Evolutionary conservation across 2,888 invertebrate genomes (phyloP), one percentile per base, ranked within the genome.

Genomic region (Zaprionus obscuricornis): DNA sequence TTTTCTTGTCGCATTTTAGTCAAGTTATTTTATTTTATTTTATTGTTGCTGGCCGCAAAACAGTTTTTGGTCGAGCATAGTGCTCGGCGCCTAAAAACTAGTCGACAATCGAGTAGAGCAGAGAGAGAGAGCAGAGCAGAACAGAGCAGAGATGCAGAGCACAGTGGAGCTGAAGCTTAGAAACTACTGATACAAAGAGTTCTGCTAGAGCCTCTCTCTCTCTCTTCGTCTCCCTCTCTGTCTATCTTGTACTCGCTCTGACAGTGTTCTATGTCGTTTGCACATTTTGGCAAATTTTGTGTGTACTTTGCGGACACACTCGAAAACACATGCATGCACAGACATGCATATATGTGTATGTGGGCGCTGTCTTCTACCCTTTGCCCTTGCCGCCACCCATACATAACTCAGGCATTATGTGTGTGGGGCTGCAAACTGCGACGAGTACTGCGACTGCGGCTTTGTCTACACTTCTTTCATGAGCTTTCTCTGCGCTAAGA

Each of bases 1-100:
- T 79, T 79, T 79, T 85, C 78, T 79, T 79, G 85, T 79, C 86
- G 82, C 78, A 84, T 86, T 78, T 86, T 56, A 86, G 86, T 74
- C 85, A 86, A 79, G 78, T 85, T 63, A 68, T 66, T 68, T 69
- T 84, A 86, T 70, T 81, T 70, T 73, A 76, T 72, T 77, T 74
- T 60, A 74, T 83, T 85, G 62, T 72, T 71, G 79, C 59, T 79
- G 60, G 49, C 76, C 66, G 45, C 75, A 70, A 70, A 69, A 74
- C 69, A 11, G 75, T 74, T 70, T 70, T 54, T 31, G 57, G 56
- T 63, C 40, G 65, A 56, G 56, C 49, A 26, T 29, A 45, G 49
- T 20, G 34, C 56, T 27, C 49, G 26, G 7, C 16, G 64, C 58
- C 64, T 42, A 64, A 57, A 64, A 57, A 52, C 70, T n/a, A n/a